Percentiles rank a stretch among this genome's conserved stretches.
phyloP scores from a whole-genome alignment of 2,797 vertebrate species.

The Tinamus major region DNA sequence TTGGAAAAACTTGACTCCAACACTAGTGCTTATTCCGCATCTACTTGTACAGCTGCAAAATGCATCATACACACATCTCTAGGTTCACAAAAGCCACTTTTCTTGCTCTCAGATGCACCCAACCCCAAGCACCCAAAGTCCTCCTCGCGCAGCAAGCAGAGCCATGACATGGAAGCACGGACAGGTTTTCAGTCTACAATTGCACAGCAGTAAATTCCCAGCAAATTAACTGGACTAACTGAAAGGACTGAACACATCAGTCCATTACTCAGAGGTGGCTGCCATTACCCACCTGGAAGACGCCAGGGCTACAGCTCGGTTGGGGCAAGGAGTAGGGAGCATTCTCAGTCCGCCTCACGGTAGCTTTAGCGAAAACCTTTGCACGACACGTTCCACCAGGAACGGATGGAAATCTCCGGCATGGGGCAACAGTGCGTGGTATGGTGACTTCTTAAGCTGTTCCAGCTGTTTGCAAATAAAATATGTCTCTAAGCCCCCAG shows the following conservation, averaged over 20 bases:
- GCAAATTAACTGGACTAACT: background rate
- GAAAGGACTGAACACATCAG: fast-evolving
- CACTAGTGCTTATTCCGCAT: background rate
- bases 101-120: background rate
- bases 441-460: slow-evolving; percentile 43
- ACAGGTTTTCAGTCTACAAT: background rate
- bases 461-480: slow-evolving; percentile 67
- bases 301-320: background rate
- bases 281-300: background rate
- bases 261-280: fast-evolving
- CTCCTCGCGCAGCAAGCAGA: background rate
- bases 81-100: background rate
- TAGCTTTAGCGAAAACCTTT: background rate
- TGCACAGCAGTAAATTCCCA: background rate
- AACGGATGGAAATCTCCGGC: slow-evolving; percentile 39
- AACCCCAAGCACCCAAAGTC: background rate
- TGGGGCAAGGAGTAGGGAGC: fast-evolving
- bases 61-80: background rate
- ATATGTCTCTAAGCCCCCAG: background rate
- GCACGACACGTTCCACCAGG: background rate
- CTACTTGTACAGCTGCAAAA: background rate
- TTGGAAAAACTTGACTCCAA: background rate
- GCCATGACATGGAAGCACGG: fast-evolving
- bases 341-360: background rate
- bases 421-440: slow-evolving; percentile 20